Base-by-base conservation (phyloP, 2,888 invertebrate genomes). In the Steinernema hermaphroditum region DNA sequence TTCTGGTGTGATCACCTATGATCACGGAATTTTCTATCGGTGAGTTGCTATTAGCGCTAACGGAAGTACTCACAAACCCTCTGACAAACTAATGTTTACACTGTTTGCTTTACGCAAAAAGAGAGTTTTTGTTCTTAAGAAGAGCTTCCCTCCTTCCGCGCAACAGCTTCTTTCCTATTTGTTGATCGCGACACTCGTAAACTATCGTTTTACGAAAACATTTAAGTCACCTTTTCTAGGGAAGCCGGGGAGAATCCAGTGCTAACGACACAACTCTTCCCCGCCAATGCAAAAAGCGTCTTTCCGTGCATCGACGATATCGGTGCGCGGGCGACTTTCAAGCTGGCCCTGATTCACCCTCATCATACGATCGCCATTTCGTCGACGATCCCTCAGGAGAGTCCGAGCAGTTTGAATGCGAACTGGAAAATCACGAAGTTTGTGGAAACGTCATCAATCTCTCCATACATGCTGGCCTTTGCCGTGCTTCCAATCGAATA, bases 1-100 rank as follows among this genome's bases (percentile, higher is more conserved):
- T 69, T 46, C 75, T 50, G 79, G 79, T n/a, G 46, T 78, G 14
- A 79, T 79, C 34, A 79, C 80, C n/a, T 77, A 79, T 46, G 71
- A 74, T 2, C 71, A 77, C 12, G 77, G 76, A 9, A 68, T 76
- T 14, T 77, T 77, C 41, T 76, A 76, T 54, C 50, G 76, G 75
- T 77, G 29, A 46, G 46, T 24, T n/a, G 29, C 29, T 62, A 16
- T 62, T 29, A 62, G 32, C 27, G 62, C 6, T 29, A 32, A 62
- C 62, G 62, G 62, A 62, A 62, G 62, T 62, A 62, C 29, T 62
- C 16, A n/a, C n/a, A n/a, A 32, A 32, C 50, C 24, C 22, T 24
- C 50, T 16, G 32, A 29, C 2, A 22, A 4, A 14, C 62, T 32
- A 62, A 12, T 62, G 62, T 62, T 62, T 29, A 62, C 62, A 32